phyloP scores from a whole-genome alignment of 2,797 vertebrate species.

The Karalla daura region DNA sequence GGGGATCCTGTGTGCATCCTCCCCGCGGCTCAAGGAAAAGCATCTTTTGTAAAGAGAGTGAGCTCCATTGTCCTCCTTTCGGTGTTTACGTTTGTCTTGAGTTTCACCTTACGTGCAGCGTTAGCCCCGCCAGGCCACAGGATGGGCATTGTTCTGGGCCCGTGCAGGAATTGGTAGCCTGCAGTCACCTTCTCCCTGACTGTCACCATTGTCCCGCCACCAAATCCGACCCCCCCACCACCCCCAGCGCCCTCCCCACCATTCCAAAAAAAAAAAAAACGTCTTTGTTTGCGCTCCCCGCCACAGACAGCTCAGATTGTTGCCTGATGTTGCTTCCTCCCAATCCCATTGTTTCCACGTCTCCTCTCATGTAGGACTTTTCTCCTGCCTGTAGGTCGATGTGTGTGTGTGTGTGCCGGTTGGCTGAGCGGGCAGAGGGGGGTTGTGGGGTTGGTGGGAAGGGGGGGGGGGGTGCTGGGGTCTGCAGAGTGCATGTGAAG shows the following conservation, averaged over 20 bases:
- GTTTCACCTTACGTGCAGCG: constrained; percentile 61
- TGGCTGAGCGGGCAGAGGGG: constrained; percentile 40
- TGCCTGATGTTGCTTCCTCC: constrained; percentile 76
- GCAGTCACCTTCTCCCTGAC: constrained; percentile 74
- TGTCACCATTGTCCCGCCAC: constrained; percentile 68
- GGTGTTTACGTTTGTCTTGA: constrained; percentile 77
- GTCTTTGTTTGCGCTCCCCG: constrained; percentile 66
- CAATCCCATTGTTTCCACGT: constrained; percentile 70
- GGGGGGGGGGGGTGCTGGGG: constrained; percentile 42
- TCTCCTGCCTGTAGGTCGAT: constrained; percentile 57
- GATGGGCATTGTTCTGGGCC: constrained; percentile 75
- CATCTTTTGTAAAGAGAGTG: constrained; percentile 69
- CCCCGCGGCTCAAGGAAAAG: constrained; percentile 70
- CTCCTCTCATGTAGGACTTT: constrained; percentile 61
- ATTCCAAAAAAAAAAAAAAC: too few relatives aligned
- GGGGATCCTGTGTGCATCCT: constrained; percentile 67
- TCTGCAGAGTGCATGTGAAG: constrained; percentile 78
- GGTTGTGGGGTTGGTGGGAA: constrained; percentile 20
- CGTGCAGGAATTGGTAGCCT: constrained; percentile 73
- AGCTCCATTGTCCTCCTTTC: constrained; percentile 69
- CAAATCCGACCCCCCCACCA: constrained; percentile 39
- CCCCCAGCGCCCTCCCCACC: too few relatives aligned
- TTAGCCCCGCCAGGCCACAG: constrained; percentile 69
- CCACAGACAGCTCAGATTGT: constrained; percentile 71
- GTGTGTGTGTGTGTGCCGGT: constrained; percentile 46